These are phyloP conservation scores for Merodon equestris DNA, from an alignment of 2,888 invertebrate genomes.

Conservation along the genomic window DNA sequence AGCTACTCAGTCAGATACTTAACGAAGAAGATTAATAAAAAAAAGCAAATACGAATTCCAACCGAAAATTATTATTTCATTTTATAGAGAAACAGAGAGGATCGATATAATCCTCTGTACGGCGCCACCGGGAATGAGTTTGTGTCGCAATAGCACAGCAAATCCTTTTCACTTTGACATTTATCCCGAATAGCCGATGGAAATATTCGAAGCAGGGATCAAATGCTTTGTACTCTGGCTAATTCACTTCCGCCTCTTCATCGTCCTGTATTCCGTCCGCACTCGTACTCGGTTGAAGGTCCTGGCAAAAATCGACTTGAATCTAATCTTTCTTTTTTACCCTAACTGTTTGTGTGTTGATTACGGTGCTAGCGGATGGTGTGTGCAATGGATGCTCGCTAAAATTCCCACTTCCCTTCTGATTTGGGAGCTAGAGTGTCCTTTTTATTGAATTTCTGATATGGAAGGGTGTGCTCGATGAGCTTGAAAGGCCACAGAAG, in stretches of 20 bases:
- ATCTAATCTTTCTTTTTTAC: conserved; percentile 39
- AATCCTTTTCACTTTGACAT: conserved; percentile 69
- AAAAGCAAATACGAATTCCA: conserved; percentile 42
- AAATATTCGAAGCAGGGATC: conserved; percentile 65
- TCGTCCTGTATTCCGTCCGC: background rate
- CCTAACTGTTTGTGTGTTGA: conserved; percentile 1
- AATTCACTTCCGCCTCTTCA: conserved; percentile 62
- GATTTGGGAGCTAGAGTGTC: conserved; percentile 5
- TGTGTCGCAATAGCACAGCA: conserved; percentile 57
- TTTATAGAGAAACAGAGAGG: conserved; percentile 34
- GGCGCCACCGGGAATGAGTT: conserved; percentile 15
- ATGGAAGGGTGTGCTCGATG: conserved; percentile 18
- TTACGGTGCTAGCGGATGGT: background rate
- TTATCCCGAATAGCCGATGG: conserved; percentile 67
- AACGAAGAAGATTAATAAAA: conserved; percentile 17
- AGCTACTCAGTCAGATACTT: conserved; percentile 57
- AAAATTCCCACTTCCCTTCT: conserved; percentile 37
- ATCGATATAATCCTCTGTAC: conserved; percentile 62
- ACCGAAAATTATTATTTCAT: conserved; percentile 65
- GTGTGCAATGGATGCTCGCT: conserved; percentile 25
- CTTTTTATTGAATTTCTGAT: conserved; percentile 33
- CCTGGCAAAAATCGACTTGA: conserved; percentile 55
- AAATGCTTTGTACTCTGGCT: conserved; percentile 65
- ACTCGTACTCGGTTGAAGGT: too few relatives aligned
- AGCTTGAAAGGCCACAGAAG: conserved; percentile 8